These are phyloP conservation scores for Scaptomyza caliginosa DNA, from an alignment of 2,888 invertebrate species.

Conservation along the genomic window DNA sequence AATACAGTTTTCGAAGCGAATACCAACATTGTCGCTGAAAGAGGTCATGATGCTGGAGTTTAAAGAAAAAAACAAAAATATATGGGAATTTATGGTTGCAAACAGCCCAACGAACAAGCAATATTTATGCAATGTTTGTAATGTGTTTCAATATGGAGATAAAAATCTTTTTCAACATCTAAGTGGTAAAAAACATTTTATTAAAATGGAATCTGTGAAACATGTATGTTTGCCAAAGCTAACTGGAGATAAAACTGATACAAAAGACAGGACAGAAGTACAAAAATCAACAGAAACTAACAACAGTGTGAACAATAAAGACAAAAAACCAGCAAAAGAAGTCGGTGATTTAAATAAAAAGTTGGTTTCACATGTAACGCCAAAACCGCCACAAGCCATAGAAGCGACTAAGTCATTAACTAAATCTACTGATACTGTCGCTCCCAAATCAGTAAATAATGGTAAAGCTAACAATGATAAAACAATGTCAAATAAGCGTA, in stretches of 20 bases:
- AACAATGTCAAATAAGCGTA: neutral
- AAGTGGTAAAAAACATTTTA: slow-evolving; percentile 75
- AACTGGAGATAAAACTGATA: neutral
- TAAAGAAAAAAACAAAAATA: slow-evolving; percentile 17
- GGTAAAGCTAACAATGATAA: neutral
- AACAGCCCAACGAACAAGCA: slow-evolving; percentile 23
- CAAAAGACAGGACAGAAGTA: neutral
- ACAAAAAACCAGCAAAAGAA: neutral
- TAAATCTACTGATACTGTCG: neutral
- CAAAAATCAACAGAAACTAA: neutral
- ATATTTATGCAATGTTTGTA: slow-evolving; percentile 71
- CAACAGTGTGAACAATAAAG: neutral
- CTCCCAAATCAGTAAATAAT: neutral
- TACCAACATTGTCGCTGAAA: slow-evolving; percentile 50
- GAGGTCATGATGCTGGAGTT: slow-evolving; percentile 71
- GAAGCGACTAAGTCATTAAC: neutral
- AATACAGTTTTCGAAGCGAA: slow-evolving; percentile 27
- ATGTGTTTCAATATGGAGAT: slow-evolving; percentile 62
- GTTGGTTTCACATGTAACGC: neutral
- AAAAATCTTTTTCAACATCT: slow-evolving; percentile 76
- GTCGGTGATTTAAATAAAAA: neutral
- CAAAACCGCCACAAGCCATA: neutral
- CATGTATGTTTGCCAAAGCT: slow-evolving; percentile 59
- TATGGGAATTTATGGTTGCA: slow-evolving; percentile 60
- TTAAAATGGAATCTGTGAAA: slow-evolving; percentile 53